Percentiles rank a stretch among this genome's conserved stretches.
Conservation (phyloP, 2,888 invertebrate species). For the Apamea sordens region DNA sequence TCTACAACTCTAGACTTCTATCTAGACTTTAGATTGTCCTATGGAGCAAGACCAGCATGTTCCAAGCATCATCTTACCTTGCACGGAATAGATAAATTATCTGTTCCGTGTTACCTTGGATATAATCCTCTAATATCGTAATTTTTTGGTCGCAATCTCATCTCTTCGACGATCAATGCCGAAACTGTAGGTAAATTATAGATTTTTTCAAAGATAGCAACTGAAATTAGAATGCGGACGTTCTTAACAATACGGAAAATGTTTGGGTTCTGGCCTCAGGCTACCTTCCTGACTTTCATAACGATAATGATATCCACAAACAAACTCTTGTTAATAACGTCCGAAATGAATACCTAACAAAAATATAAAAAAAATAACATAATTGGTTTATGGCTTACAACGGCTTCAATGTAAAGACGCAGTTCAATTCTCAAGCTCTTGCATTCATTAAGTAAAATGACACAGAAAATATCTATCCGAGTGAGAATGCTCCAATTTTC, state of each 20-base stretch:
- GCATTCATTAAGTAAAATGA: no score
- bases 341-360: background rate
- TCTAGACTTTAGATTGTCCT: no score
- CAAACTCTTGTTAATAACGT: background rate
- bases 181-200: background rate
- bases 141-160: no score
- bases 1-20: no score
- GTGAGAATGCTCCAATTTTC: background rate
- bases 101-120: no score
- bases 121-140: no score
- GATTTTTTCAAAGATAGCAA: background rate
- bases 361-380: background rate
- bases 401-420: background rate
- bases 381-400: no score
- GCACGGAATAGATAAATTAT: no score
- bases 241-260: background rate
- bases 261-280: background rate
- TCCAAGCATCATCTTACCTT: no score
- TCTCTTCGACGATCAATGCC: no score
- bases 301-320: background rate
- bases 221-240: background rate
- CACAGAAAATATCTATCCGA: background rate
- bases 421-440: background rate
- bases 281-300: background rate
- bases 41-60: no score